Evolutionary conservation across 2,113 vertebrate genomes (phyloP), one percentile per base, ranked within the genome.

Genomic region (Hassar affinis): DNA sequence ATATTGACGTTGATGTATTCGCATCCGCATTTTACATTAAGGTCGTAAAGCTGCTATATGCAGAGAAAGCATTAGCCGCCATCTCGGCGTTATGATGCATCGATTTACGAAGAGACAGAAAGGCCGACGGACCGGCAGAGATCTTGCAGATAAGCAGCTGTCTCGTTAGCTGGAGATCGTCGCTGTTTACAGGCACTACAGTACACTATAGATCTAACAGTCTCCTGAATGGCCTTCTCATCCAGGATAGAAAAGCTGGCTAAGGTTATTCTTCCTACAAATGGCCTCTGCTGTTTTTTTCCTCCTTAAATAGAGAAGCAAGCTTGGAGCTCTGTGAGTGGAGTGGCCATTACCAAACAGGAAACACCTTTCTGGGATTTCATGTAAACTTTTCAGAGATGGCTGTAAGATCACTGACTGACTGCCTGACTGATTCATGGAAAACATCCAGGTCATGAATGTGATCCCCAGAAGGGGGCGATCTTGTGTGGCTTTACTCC

Each of bases 171-270:
- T 47, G 11, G n/a, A 71, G 18, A 47, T 45, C 38, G 33, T 59
- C 68, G 7, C 30, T 66, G 57, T 77, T 69, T 68, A 85, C 30
- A 30, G 38, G 20, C 51, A 56, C 30, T 77, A 33, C 2, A 49
- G 27, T 33, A 78, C 30, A n/a, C n/a, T n/a, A 78, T 42, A 77
- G 51, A 84, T 57, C 38, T 62, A 30, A 42, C 51, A 30, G 47
- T 9, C 25, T 75, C 49, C 61, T 79, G 62, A 27, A n/a, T 80
- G 69, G 76, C 56, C 4, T 11, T 80, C 30, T 80, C 51, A 61
- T 72, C 35, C 69, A 80, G 80, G 83, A 85, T 80, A 85, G 61
- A 78, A 74, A 66, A 25, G 57, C 74, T 84, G 66, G 18, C 79
- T 59, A 45, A 83, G 35, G 38, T 22, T n/a, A 35, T 57, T 42